A percentile compares a stretch with the other conserved stretches of the same genome.
phyloP scores from a whole-genome alignment of 2,888 invertebrate species.

The Protonemura montana region DNA sequence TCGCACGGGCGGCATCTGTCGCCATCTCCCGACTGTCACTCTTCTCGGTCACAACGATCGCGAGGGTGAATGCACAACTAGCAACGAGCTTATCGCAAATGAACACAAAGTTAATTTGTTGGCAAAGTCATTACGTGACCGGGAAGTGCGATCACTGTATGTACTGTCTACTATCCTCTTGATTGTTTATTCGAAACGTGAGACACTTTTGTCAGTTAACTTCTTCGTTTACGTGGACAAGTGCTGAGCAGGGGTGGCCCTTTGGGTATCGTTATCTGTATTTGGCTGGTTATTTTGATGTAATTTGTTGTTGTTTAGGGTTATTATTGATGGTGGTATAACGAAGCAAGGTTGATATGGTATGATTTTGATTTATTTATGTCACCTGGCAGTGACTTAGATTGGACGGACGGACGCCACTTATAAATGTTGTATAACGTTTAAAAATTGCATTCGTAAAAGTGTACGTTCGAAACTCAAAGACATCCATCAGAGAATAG shows the following conservation, averaged over 20 bases:
- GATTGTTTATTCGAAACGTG: conserved; percentile 1
- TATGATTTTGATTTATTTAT: no score
- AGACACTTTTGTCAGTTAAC: conserved; percentile 8
- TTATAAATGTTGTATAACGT: no score
- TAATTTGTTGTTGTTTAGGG: no score
- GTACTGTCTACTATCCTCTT: neutral
- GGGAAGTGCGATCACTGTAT: neutral
- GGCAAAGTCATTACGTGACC: conserved; percentile 35
- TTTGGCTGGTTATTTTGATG: no score
- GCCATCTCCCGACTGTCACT: neutral
- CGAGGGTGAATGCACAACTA: neutral
- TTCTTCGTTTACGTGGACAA: conserved; percentile 13
- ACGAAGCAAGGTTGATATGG: no score
- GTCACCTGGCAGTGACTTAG: no score
- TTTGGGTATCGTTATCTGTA: no score
- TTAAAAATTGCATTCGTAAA: no score
- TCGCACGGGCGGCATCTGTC: neutral
- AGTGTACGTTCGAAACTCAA: no score
- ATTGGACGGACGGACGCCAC: no score
- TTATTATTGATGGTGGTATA: no score
- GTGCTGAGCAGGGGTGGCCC: neutral
- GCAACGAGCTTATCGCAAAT: conserved; percentile 27
- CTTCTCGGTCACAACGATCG: neutral
- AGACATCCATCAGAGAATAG: no score
- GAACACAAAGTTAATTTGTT: conserved; percentile 31